Base-by-base conservation (phyloP, 2,113 vertebrate genomes). In the Onychostruthus taczanowskii region DNA sequence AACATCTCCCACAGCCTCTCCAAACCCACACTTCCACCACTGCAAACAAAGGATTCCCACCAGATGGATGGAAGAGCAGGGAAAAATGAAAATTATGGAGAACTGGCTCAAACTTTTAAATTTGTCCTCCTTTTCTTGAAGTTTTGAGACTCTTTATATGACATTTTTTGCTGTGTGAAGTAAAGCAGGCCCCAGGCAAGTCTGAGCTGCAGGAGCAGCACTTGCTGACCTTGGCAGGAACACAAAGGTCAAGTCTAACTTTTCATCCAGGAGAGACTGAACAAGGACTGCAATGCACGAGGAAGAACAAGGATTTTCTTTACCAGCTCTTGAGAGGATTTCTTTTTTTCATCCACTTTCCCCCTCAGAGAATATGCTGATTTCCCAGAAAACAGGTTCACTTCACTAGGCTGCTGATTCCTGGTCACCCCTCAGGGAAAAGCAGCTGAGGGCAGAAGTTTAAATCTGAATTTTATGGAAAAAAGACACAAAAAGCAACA, bases 231-330 rank as follows among this genome's bases (percentile, higher is more conserved):
- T 97, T 97, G 96, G 68, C 52, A 84, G 77, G 92, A 96, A 56
- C 92, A 96, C 69, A 91, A n/a, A 81, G 84, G 84, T 96, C 44
- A 28, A 81, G 72, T 96, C 96, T 95, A 89, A 96, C 80, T 84
- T 96, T 92, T 90, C 82, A 68, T 67, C 56, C 59, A 93, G 85
- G 72, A 46, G 18, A 67, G 77, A 12, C 83, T 69, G 89, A 90
- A 46, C 68, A 22, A 72, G 87, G 89, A 55, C 91, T 96, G 64
- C 83, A 53, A 12, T 56, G 73, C 27, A 59, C 37, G 59, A 90
- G 58, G 73, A 90, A 89, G 66, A 84, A 87, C 81, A 94, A 93
- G 49, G 23, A 49, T 69, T 90, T 96, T 68, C 74, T 87, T 87
- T 46, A 69, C 67, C 27, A 39, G 84, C 81, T 86, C 26, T 91